A percentile compares a stretch with the other conserved stretches of the same genome.
phyloP scores from a whole-genome alignment of 2,888 invertebrate species.

The Anthrax anthrax region DNA sequence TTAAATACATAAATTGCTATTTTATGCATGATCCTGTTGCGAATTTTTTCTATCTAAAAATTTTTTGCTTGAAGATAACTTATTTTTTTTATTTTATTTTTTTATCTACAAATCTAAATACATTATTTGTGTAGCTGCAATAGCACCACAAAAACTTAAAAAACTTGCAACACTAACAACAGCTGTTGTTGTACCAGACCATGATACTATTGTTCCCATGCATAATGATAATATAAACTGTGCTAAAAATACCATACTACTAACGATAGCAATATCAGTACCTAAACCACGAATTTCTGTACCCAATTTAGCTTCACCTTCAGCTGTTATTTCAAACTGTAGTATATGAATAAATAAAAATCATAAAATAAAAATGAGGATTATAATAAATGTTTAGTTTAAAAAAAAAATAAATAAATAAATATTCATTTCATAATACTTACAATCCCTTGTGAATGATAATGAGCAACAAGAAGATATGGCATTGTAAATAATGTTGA shows the following conservation, averaged over 20 bases:
- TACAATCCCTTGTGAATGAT: constrained; percentile 83
- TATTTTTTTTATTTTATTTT: too few species aligned
- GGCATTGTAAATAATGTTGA: constrained; percentile 96
- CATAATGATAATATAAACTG: constrained; percentile 80
- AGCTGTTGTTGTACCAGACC: constrained; percentile 72
- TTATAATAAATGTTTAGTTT: neutral
- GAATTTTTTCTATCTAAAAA: too few species aligned
- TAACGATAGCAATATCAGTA: constrained; percentile 87
- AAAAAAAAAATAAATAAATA: too few species aligned
- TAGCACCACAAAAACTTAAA: constrained; percentile 70
- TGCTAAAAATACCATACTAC: constrained; percentile 91
- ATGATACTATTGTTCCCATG: constrained; percentile 70
- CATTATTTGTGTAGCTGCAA: constrained; percentile 73
- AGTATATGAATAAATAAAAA: too few species aligned
- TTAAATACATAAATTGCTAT: too few species aligned
- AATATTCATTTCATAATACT: constrained; percentile 26
- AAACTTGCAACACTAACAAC: constrained; percentile 75
- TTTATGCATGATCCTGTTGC: too few species aligned
- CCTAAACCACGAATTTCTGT: constrained; percentile 74
- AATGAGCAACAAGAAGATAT: constrained; percentile 83
- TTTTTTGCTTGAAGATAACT: too few species aligned
- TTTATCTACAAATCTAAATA: constrained; percentile 70
- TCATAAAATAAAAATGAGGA: constrained; percentile 3
- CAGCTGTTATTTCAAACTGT: constrained; percentile 45
- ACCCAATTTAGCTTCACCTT: constrained; percentile 40